These are phyloP conservation scores for Neuroterus valhalla DNA, from an alignment of 1,140 invertebrate genomes.

Conservation along the genomic window DNA sequence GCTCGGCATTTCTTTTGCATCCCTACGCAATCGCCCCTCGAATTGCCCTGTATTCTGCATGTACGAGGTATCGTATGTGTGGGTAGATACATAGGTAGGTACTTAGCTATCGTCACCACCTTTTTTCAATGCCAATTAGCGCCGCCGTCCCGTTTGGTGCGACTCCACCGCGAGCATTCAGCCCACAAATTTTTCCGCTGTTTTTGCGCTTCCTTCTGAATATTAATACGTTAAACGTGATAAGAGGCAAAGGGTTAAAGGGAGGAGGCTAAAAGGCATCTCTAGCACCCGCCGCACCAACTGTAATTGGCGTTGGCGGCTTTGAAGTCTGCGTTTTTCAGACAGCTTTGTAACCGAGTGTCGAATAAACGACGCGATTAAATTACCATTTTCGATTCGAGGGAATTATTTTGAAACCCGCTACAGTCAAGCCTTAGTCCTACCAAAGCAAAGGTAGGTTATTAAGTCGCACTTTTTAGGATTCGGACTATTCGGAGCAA, in stretches of 20 bases:
- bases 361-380: slow-evolving; percentile 60
- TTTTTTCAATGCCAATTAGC: slow-evolving; percentile 74
- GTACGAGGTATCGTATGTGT: slow-evolving; percentile 18
- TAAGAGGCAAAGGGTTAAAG: slow-evolving; percentile 43
- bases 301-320: slow-evolving; percentile 60
- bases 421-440: not conserved
- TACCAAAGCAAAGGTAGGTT: not conserved
- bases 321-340: slow-evolving; percentile 59
- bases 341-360: slow-evolving; percentile 54
- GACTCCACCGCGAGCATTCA: slow-evolving; percentile 44
- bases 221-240: slow-evolving; percentile 54
- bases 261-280: slow-evolving; percentile 39
- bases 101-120: slow-evolving; percentile 69
- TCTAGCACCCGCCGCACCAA: slow-evolving; percentile 37
- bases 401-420: slow-evolving; percentile 28
- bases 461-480: not conserved
- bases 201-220: slow-evolving; percentile 40
- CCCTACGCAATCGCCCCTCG: slow-evolving; percentile 35
- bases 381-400: slow-evolving; percentile 60
- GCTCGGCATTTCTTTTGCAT: slow-evolving; percentile 44
- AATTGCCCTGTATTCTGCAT: slow-evolving; percentile 36
- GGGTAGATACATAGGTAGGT: slow-evolving; percentile 36
- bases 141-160: slow-evolving; percentile 53
- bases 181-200: slow-evolving; percentile 45
- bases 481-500: not conserved